Evolutionary conservation across 2,888 invertebrate genomes (phyloP).

Genomic region (Hypena proboscidalis): DNA sequence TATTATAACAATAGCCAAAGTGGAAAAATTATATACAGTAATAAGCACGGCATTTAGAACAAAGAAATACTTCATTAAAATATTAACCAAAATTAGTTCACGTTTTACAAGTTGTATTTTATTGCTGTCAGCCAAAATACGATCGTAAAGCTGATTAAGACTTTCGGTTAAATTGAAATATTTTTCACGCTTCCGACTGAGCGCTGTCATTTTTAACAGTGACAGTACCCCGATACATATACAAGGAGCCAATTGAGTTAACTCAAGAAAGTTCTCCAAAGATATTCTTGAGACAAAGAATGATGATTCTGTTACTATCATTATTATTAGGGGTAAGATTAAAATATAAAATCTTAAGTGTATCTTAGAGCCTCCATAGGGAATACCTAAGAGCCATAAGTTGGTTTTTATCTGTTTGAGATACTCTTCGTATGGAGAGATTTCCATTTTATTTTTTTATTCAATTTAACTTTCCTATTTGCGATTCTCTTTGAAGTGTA

Average conservation of each 20-base stretch:
- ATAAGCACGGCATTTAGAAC: conserved; percentile 63
- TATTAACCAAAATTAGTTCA: conserved; percentile 53
- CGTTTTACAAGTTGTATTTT: conserved; percentile 48
- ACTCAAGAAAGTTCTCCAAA: conserved; percentile 59
- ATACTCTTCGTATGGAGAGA: conserved; percentile 59
- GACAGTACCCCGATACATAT: conserved; percentile 58
- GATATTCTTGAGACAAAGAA: conserved; percentile 61
- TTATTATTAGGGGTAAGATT: conserved; percentile 37
- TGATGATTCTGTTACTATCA: conserved; percentile 47
- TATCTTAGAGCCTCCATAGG: conserved; percentile 48
- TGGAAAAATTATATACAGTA: conserved; percentile 67
- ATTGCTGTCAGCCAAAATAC: conserved; percentile 44
- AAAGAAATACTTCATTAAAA: conserved; percentile 64
- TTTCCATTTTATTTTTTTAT: conserved; percentile 43
- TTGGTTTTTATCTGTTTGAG: conserved; percentile 59
- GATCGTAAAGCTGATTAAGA: conserved; percentile 50
- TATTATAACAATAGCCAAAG: conserved; percentile 57
- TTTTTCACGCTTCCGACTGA: conserved; percentile 45
- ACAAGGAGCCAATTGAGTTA: conserved; percentile 66
- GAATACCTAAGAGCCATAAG: conserved; percentile 60
- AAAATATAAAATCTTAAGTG: conserved; percentile 48
- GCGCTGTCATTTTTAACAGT: conserved; percentile 50
- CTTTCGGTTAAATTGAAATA: conserved; percentile 51
- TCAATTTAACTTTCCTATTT: not conserved
- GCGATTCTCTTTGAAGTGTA: not conserved